These are phyloP conservation scores for Petrocephalus schoutedeni DNA, from an alignment of 2,797 vertebrate genomes.

Conservation along the genomic window DNA sequence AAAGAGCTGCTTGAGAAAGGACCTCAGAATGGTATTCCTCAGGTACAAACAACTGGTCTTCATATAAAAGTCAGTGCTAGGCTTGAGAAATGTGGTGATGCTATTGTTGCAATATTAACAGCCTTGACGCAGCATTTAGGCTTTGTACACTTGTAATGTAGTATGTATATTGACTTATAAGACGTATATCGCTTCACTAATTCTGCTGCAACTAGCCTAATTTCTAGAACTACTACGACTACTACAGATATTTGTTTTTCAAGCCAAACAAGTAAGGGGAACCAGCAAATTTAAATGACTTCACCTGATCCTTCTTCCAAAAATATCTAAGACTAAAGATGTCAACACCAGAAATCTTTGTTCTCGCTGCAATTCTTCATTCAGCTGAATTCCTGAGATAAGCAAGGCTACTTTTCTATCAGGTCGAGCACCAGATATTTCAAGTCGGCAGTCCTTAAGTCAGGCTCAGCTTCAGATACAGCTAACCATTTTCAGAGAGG, in stretches of 20 bases:
- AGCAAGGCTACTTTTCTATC: not conserved
- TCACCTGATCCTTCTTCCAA: not conserved
- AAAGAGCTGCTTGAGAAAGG: constrained; percentile 43
- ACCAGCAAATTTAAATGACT: not conserved
- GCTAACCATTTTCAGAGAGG: not conserved
- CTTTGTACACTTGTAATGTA: not conserved
- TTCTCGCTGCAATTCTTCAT: not conserved
- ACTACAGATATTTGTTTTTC: not conserved
- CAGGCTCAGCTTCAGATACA: not conserved
- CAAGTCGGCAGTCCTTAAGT: not conserved
- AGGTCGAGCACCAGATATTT: not conserved
- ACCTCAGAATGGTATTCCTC: constrained; percentile 48
- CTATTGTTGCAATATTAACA: not conserved
- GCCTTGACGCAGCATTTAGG: not conserved
- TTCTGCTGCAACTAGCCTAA: not conserved
- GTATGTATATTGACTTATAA: not conserved
- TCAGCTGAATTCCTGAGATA: not conserved
- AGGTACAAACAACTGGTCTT: constrained; percentile 51
- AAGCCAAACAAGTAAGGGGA: not conserved
- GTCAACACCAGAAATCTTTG: not conserved
- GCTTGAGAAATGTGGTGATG: not conserved
- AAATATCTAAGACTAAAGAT: not conserved
- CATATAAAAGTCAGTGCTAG: not conserved
- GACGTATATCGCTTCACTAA: not conserved
- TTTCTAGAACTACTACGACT: not conserved